Conservation (phyloP, 1,140 invertebrate species). For the Bombyx mandarina region DNA sequence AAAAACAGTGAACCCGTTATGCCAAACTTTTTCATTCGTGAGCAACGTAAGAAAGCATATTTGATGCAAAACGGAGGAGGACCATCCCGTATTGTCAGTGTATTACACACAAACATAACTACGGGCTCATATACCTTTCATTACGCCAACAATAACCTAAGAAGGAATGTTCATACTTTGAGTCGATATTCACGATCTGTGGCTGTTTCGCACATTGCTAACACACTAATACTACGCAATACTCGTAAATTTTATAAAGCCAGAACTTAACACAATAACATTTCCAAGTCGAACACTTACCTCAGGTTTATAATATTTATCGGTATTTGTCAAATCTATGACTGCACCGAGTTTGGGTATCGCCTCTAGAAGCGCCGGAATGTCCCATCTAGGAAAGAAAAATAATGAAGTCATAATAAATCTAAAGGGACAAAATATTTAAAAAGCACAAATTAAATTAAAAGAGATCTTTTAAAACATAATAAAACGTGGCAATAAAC, state of each 20-base stretch:
- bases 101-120: too few species aligned
- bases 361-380: conserved; percentile 30
- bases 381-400: conserved; percentile 53
- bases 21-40: too few species aligned
- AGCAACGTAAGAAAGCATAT: too few species aligned
- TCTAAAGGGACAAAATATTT: neutral
- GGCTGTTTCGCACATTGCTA: conserved; percentile 5
- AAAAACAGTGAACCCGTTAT: too few species aligned
- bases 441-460: neutral
- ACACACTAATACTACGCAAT: neutral
- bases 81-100: too few species aligned
- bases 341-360: conserved; percentile 49
- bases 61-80: too few species aligned
- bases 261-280: too few species aligned
- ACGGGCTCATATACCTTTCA: conserved; percentile 18
- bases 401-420: conserved; percentile 1
- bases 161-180: conserved; percentile 20
- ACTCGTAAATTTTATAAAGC: too few species aligned
- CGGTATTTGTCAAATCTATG: conserved; percentile 55
- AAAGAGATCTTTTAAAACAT: neutral
- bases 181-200: conserved; percentile 11
- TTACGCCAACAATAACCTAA: conserved; percentile 29
- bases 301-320: conserved; percentile 44
- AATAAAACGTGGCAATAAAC: neutral
- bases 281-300: conserved; percentile 20